A percentile compares a stretch with the other conserved stretches of the same genome.
phyloP scores from a whole-genome alignment of 2,113 vertebrate species.

The Psettodes erumei region DNA sequence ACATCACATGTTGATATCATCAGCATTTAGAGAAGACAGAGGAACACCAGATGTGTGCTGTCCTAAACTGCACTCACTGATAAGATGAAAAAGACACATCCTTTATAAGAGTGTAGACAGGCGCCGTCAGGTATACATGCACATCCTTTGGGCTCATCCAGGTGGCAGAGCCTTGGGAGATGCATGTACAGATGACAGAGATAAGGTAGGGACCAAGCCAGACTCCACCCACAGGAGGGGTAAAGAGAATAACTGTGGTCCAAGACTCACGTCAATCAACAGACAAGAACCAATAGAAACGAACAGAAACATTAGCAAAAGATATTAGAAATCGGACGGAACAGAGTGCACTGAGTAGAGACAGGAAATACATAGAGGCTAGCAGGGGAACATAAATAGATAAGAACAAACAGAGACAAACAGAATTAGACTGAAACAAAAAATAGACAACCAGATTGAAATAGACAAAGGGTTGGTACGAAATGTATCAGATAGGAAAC shows the following conservation, averaged over 20 bases:
- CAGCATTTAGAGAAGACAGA: conserved; percentile 32
- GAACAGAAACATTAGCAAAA: conserved; percentile 49
- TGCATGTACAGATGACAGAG: conserved; percentile 74
- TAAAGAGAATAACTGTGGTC: conserved; percentile 61
- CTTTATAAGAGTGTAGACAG: conserved; percentile 64
- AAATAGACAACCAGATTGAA: conserved; percentile 33
- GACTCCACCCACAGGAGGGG: conserved; percentile 61
- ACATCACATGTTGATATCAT: conserved; percentile 43
- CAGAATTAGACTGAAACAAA: conserved; percentile 38
- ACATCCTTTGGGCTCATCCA: conserved; percentile 42
- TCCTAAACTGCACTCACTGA: conserved; percentile 65
- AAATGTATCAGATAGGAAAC: conserved; percentile 27
- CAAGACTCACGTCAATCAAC: conserved; percentile 53
- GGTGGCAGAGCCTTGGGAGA: background rate
- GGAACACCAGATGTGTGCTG: conserved; percentile 8
- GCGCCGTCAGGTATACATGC: conserved; percentile 72
- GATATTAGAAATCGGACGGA: conserved; percentile 39
- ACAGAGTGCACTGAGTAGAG: conserved; percentile 59
- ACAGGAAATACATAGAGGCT: conserved; percentile 62
- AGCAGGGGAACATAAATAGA: conserved; percentile 46
- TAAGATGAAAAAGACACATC: conserved; percentile 58
- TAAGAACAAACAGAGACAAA: conserved; percentile 47
- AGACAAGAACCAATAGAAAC: conserved; percentile 54
- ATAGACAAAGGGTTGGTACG: conserved; percentile 26
- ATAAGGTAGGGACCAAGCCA: conserved; percentile 61